phyloP scores from a whole-genome alignment of 2,797 vertebrate genomes.

The Neostethus bicornis region DNA sequence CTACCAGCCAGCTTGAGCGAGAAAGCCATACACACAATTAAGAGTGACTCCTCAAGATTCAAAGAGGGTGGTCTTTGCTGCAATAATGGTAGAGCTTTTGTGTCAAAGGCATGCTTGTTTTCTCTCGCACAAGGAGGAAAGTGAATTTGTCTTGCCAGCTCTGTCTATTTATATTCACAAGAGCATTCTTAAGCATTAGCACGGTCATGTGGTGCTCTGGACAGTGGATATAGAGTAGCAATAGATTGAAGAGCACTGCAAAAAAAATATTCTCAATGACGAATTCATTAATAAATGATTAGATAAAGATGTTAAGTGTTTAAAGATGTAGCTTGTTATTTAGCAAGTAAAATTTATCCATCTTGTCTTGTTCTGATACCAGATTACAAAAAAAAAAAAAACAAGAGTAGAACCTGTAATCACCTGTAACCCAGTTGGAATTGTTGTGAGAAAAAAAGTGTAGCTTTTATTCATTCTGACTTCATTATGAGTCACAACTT shows the following conservation, averaged over 20 bases:
- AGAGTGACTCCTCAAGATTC: slow-evolving; percentile 50
- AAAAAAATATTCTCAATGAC: slow-evolving; percentile 32
- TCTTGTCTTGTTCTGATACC: slow-evolving; percentile 19
- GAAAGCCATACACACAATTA: slow-evolving; percentile 42
- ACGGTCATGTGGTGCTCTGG: slow-evolving; percentile 60
- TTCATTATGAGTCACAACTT: slow-evolving; percentile 53
- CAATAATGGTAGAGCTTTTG: slow-evolving; percentile 64
- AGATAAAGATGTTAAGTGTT: slow-evolving; percentile 12
- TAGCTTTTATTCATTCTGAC: slow-evolving; percentile 12
- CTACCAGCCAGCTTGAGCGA: slow-evolving; percentile 21
- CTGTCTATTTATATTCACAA: slow-evolving; percentile 79
- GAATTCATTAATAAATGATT: slow-evolving; percentile 18
- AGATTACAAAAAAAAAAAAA: slow-evolving; percentile 24
- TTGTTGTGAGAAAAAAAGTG: too few species aligned
- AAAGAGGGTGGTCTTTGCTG: slow-evolving; percentile 51
- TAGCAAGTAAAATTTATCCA: slow-evolving; percentile 7
- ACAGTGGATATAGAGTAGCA: slow-evolving; percentile 45
- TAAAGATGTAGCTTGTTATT: slow-evolving; percentile 9
- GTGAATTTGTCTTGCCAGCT: slow-evolving; percentile 71
- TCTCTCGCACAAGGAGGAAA: slow-evolving; percentile 73
- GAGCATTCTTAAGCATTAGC: slow-evolving; percentile 76
- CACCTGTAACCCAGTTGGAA: not conserved
- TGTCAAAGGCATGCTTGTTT: slow-evolving; percentile 75
- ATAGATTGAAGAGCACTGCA: slow-evolving; percentile 39
- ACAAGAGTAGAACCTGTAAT: slow-evolving; percentile 10